These are phyloP conservation scores for Pammene aurita DNA, from an alignment of 2,888 invertebrate species.

Conservation along the genomic window DNA sequence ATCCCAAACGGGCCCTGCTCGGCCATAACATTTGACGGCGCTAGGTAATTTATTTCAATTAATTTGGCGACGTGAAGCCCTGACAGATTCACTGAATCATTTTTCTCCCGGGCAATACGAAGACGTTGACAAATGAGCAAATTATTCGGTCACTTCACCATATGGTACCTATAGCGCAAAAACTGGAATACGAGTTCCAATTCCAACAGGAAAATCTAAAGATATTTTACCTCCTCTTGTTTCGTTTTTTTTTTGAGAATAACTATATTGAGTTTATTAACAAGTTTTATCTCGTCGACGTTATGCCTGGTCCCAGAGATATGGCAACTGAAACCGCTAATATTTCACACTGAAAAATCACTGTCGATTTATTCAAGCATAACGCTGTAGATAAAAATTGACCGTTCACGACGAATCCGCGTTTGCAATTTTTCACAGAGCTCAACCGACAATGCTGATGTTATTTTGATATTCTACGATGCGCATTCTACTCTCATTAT, in stretches of 20 bases:
- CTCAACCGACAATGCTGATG: background rate
- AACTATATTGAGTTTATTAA: conserved; percentile 65
- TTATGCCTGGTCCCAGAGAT: conserved; percentile 57
- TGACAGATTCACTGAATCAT: conserved; percentile 79
- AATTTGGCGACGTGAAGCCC: conserved; percentile 72
- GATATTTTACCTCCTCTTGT: conserved; percentile 36
- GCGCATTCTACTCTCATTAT: too few relatives aligned
- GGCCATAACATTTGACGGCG: conserved; percentile 68
- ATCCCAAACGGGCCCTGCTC: conserved; percentile 39
- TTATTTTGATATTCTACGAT: conserved; percentile 7
- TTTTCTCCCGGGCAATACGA: conserved; percentile 72
- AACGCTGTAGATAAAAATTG: conserved; percentile 72
- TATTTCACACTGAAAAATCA: conserved; percentile 72
- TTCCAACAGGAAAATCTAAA: conserved; percentile 29
- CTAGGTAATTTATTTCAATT: conserved; percentile 78
- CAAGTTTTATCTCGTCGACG: conserved; percentile 51
- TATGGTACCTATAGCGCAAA: conserved; percentile 42
- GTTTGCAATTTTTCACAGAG: conserved; percentile 37
- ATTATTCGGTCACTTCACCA: conserved; percentile 75
- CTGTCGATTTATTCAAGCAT: conserved; percentile 70
- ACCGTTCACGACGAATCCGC: conserved; percentile 56
- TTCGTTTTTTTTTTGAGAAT: conserved; percentile 50
- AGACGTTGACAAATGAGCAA: conserved; percentile 78
- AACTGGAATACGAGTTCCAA: conserved; percentile 45
- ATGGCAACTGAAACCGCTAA: conserved; percentile 65